Conservation (phyloP, 2,113 vertebrate species). For the Dendropsophus ebraccatus region DNA sequence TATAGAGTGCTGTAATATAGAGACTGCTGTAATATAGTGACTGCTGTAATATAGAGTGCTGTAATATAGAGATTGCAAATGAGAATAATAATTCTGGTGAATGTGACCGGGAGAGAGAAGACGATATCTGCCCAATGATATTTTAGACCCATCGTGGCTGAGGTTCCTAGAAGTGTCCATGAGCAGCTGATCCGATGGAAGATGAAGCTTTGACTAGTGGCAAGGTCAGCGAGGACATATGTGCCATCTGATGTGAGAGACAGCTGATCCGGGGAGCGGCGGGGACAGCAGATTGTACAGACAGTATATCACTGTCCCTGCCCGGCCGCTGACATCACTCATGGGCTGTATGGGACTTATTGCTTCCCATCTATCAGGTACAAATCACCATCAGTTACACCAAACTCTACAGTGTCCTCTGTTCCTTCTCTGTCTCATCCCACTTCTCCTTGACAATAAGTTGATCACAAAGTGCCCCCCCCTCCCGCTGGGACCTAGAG, state of each 20-base stretch:
- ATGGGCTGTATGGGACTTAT: background rate
- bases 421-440: too few species aligned
- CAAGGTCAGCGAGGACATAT: constrained; percentile 29
- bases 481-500: too few species aligned
- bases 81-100: background rate
- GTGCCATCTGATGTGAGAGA: constrained; percentile 36
- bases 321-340: constrained; percentile 7
- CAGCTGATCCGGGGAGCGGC: constrained; percentile 37
- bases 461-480: too few species aligned
- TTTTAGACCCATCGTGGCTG: background rate
- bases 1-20: too few species aligned
- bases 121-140: background rate
- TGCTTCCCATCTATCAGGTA: too few species aligned
- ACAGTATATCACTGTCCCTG: background rate
- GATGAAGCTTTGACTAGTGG: constrained; percentile 23
- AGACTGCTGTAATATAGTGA: too few species aligned
- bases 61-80: background rate
- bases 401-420: background rate
- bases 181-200: constrained; percentile 23
- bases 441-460: too few species aligned
- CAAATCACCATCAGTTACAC: background rate
- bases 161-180: background rate
- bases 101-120: background rate
- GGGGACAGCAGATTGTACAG: background rate
- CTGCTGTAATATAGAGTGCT: too few species aligned